Evolutionary conservation across 1,140 invertebrate genomes (phyloP), one percentile per base, ranked within the genome.

Genomic region (Drosophila asahinai): DNA sequence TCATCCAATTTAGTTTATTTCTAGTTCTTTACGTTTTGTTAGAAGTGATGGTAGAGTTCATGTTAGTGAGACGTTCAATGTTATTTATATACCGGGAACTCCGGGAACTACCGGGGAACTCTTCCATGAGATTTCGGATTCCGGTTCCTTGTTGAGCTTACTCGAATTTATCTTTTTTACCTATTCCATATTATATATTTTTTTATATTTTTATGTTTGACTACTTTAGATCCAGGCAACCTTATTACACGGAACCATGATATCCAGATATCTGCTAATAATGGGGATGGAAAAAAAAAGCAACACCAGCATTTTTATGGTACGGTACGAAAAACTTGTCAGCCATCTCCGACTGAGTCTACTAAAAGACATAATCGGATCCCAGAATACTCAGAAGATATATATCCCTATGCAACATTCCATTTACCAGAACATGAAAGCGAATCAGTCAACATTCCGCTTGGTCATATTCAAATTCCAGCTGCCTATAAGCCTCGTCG

Each of bases 371-470:
- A 94, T 78, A 94, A 95, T 84, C 93, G 94, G 59, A 94, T 95
- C 83, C 94, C 94, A 77, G 94, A 95, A 86, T 95, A 94, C 93
- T 94, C 94, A 43, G 95, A 95, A 92, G 95, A 95, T 78, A 95
- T 95, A 86, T 95, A 95, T 92, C 95, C 95, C 27, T 95, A 95
- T 90, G 95, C 95, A 57, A 95, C 94, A 65, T 95, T 95, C 91
- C 94, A 95, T 93, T 93, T 95, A 77, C 94, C 94, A 64, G 94
- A 94, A 86, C 94, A 94, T 89, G 94, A 94, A 89, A 94, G 94
- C 63, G 78, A 83, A 68, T 78, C 90, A 8, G 80, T 66, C 52
- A 92, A 91, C 61, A 79, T 82, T 54, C 61, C 86, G 12, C 66
- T 82, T n/a, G 79, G 60, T 70, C 81, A 82, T 73, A 47, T 64